phyloP scores from a whole-genome alignment of 2,888 invertebrate genomes.

The Hyposoter dolosus region DNA sequence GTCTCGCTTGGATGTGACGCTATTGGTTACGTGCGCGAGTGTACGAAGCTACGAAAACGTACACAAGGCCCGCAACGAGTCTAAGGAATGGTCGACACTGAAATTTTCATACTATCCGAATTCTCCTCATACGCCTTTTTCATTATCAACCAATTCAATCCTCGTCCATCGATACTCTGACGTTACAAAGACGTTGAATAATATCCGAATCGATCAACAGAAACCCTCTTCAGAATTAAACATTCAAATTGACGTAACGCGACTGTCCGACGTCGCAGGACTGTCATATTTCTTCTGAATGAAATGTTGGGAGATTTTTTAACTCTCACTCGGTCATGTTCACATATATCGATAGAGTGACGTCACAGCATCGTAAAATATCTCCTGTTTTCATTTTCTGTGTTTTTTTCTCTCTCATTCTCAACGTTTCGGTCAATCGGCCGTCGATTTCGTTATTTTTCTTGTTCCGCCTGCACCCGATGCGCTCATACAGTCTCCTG shows the following conservation, averaged over 20 bases:
- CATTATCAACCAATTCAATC: not conserved
- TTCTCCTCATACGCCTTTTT: not conserved
- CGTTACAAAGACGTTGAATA: not conserved
- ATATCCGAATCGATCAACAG: not conserved
- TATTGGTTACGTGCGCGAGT: conserved; percentile 9
- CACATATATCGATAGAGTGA: not conserved
- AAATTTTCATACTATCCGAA: not conserved
- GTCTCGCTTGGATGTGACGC: conserved; percentile 17
- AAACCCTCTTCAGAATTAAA: not conserved
- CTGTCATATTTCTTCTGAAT: not conserved
- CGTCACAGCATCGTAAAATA: not conserved
- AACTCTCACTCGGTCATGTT: too few relatives aligned
- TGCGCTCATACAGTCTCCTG: not conserved
- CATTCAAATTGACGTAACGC: not conserved
- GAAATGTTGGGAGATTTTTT: not conserved
- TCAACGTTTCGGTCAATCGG: not conserved
- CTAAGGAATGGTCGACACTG: not conserved
- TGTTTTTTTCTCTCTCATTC: not conserved
- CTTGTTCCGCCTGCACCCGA: not conserved
- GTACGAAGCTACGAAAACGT: not conserved
- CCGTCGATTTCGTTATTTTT: not conserved
- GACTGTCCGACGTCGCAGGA: not conserved
- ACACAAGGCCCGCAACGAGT: not conserved
- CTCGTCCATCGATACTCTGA: not conserved
- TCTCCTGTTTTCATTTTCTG: not conserved